Evolutionary conservation across 2,797 vertebrate species (phyloP), one percentile per base, ranked within the genome.

Genomic region (Characodon lateralis): DNA sequence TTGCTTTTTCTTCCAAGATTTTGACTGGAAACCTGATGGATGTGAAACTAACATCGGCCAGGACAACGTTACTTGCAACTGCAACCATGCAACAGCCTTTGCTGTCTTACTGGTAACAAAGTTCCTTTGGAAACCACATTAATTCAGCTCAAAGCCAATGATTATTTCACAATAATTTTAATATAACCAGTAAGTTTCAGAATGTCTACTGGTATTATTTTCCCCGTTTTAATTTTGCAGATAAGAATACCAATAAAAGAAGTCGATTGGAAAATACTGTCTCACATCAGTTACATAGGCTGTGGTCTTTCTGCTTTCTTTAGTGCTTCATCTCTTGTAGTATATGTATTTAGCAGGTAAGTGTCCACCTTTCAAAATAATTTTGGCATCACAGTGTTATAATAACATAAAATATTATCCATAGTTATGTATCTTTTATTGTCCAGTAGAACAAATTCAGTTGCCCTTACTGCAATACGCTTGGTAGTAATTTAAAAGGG

Each of bases 231-330:
- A n/a, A 0, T 71, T 63, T 73, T 80, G 41, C 84, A 94, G 92
- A 73, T 91, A 0, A 78, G 74, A 72, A 3, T 80, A 6, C 1
- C 63, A 22, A 83, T 93, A 28, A 0, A 73, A 31, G 0, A 1
- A 2, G 0, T 3, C 1, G 91, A 94, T 7, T 96, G 94, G 94
- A 0, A 79, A 35, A 92, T 94, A 66, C 79, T 95, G 77, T 95
- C 95, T 1, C 31, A 72, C 73, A 87, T 96, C 80, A 95, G 87
- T 66, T 95, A 95, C 65, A 71, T 94, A 13, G 95, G 95, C 72
- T 94, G 93, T 4, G 58, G 91, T 59, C 72, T 95, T 51, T 96
- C 95, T n/a, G 87, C 89, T 0, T 85, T 94, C 77, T 96, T 95
- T 74, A 86, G 85, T 9, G 84, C 82, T 48, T 22, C 83, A 56